Base-by-base conservation (phyloP, 2,113 vertebrate species). In the Sinocyclocheilus grahami region DNA sequence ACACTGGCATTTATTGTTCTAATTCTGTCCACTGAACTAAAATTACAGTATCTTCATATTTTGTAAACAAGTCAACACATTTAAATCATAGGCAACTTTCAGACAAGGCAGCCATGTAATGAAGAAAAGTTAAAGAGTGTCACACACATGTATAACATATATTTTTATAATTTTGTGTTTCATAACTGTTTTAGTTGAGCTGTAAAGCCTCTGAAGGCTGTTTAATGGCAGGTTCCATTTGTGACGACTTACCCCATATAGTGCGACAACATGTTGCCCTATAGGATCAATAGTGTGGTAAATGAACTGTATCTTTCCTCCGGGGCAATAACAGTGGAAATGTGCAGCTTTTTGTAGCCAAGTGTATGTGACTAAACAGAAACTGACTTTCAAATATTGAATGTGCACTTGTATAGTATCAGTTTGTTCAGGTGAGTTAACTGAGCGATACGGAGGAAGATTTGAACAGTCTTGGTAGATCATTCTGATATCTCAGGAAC, bases 261-360 rank as follows among this genome's bases (percentile, higher is more conserved):
- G 46, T 76, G 12, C 5, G 0, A 16, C 74, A 76, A 27, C 39
- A 76, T 51, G 42, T 76, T 51, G 22, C 74, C 24, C 22, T 76
- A 27, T 76, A 51, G 42, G 74, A 76, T 27, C 74, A 76, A 24
- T 51, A 76, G 13, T 76, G n/a, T 76, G 42, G 48, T 51, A 51
- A 76, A 76, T 76, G 5, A 76, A 27, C n/a, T 51, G 13, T 51
- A 24, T 76, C 42, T 76, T 51, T 75, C 72, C 48, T 71, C 9
- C 11, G 10, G 11, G 37, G 33, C 37, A 46, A 72, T 37, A 22
- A 22, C 1, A n/a, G 39, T 5, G 24, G 27, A 58, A 55, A 58
- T 75, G 20, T 75, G 16, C 11, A 27, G 24, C 18, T 11, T 53
- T 53, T 51, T 30, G 71, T n/a, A 75, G 0, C 22, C n/a, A 75